A percentile compares a stretch with the other conserved stretches of the same genome.
These are phyloP conservation scores for Suricata suricatta DNA, from an alignment of 2,113 vertebrate species.

Conservation along the genomic window DNA sequence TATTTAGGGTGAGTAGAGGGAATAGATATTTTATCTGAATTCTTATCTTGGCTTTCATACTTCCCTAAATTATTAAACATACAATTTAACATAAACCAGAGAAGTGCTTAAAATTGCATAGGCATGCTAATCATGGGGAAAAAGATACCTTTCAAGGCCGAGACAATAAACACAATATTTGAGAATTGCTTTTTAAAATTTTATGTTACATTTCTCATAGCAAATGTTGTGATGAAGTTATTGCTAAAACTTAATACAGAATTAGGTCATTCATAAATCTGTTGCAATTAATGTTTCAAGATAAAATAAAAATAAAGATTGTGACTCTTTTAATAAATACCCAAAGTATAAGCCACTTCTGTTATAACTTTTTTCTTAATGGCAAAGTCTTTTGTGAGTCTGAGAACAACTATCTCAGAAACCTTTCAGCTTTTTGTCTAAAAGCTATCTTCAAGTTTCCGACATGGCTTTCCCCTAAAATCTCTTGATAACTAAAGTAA, in stretches of 20 bases:
- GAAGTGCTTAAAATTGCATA: conserved; percentile 63
- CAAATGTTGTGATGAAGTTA: conserved; percentile 65
- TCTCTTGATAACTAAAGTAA: background rate
- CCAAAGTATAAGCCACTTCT: background rate
- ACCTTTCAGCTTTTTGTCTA: conserved; percentile 35
- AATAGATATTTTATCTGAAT: conserved; percentile 54
- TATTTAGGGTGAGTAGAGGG: background rate
- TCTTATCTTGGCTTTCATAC: conserved; percentile 27
- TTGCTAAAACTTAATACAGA: conserved; percentile 59
- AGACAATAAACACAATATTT: conserved; percentile 61
- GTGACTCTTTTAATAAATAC: conserved; percentile 41
- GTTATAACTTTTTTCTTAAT: background rate
- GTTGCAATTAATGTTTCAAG: conserved; percentile 59
- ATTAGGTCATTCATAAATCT: conserved; percentile 71
- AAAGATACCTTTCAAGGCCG: conserved; percentile 45
- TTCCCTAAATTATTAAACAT: conserved; percentile 71
- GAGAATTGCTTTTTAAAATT: conserved; percentile 70
- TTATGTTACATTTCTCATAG: conserved; percentile 65
- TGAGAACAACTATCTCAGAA: background rate
- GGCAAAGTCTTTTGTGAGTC: background rate
- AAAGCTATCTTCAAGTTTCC: background rate
- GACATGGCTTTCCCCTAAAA: background rate
- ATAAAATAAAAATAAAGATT: conserved; percentile 55
- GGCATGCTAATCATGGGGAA: conserved; percentile 56
- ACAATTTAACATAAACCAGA: conserved; percentile 49